A percentile compares a stretch with the other conserved stretches of the same genome.
These are phyloP conservation scores for Graphium colonna DNA, from an alignment of 2,888 invertebrate genomes.

Conservation along the genomic window DNA sequence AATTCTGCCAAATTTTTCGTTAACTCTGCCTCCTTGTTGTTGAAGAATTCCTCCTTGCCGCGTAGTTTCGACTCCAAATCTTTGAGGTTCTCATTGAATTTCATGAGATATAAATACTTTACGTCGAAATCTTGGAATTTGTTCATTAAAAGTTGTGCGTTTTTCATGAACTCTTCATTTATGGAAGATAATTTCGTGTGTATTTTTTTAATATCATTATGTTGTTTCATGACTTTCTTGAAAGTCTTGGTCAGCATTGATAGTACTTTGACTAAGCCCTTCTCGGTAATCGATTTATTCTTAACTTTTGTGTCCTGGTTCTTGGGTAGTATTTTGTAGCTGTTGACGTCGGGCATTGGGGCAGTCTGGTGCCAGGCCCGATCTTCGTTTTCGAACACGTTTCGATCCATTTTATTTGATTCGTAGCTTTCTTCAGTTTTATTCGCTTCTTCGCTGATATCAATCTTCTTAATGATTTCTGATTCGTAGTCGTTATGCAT, in stretches of 20 bases:
- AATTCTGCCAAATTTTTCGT: slow-evolving; percentile 54
- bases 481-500: slow-evolving; percentile 46
- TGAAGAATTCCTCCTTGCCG: slow-evolving; percentile 43
- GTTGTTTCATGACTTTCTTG: slow-evolving; percentile 65
- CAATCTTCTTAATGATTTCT: slow-evolving; percentile 41
- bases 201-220: slow-evolving; percentile 56
- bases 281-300: slow-evolving; percentile 51
- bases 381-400: slow-evolving; percentile 46
- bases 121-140: slow-evolving; percentile 57
- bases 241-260: slow-evolving; percentile 65
- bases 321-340: slow-evolving; percentile 50
- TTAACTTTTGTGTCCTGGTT: slow-evolving; percentile 33
- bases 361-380: slow-evolving; percentile 49
- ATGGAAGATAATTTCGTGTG: slow-evolving; percentile 45
- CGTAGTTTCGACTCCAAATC: slow-evolving; percentile 42
- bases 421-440: slow-evolving; percentile 32
- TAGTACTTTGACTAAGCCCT: slow-evolving; percentile 59
- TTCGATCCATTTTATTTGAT: slow-evolving; percentile 37
- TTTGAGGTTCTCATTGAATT: slow-evolving; percentile 48
- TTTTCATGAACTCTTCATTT: slow-evolving; percentile 50
- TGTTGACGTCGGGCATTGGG: slow-evolving; percentile 39
- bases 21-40: slow-evolving; percentile 50
- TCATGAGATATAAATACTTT: slow-evolving; percentile 49
- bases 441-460: slow-evolving; percentile 42
- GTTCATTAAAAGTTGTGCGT: slow-evolving; percentile 35